Evolutionary conservation across 1,140 invertebrate species (phyloP), one percentile per base, ranked within the genome.

Genomic region (Mizuhopecten yessoensis): DNA sequence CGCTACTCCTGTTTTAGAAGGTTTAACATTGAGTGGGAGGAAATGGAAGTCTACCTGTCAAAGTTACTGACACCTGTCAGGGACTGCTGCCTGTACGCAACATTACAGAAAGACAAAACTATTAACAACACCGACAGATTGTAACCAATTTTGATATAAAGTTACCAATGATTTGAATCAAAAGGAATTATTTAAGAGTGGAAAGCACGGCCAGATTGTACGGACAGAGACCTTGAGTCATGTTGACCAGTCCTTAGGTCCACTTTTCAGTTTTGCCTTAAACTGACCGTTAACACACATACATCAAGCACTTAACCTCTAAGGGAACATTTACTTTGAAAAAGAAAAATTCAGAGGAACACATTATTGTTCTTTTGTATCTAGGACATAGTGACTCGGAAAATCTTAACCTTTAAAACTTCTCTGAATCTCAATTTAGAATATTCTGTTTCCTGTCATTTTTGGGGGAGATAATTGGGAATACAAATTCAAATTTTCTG

Each of bases 121-220:
- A 75, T 75, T n/a, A 75, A 75, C 57, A 75, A 75, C 57, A 75
- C 29, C 29, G 20, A 75, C n/a, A 29, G 57, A 75, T 75, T 75
- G 57, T 75, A 17, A 75, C 57, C 57, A 75, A 75, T 75, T 75
- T 75, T 29, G 57, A 75, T 75, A 75, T 75, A 75, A 75, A 75
- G 29, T 75, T 75, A 75, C 57, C 9, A 75, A 75, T 75, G 57
- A 75, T 75, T 29, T 75, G 57, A 75, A 75, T n/a, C 57, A 75
- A 75, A 75, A 17, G 29, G 57, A 75, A 75, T 75, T 75, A 75
- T 75, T 75, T 75, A 75, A 75, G 57, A 75, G 57, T 75, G 5
- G 11, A n/a, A 75, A 29, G 57, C 57, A 75, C 23, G 57, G 2
- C 57, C 17, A 39, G 36, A n/a, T 75, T 9, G 57, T 75, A 17